A percentile compares a stretch with the other conserved stretches of the same genome.
These are phyloP conservation scores for Murina feae DNA, from an alignment of 2,113 vertebrate genomes.

Conservation along the genomic window DNA sequence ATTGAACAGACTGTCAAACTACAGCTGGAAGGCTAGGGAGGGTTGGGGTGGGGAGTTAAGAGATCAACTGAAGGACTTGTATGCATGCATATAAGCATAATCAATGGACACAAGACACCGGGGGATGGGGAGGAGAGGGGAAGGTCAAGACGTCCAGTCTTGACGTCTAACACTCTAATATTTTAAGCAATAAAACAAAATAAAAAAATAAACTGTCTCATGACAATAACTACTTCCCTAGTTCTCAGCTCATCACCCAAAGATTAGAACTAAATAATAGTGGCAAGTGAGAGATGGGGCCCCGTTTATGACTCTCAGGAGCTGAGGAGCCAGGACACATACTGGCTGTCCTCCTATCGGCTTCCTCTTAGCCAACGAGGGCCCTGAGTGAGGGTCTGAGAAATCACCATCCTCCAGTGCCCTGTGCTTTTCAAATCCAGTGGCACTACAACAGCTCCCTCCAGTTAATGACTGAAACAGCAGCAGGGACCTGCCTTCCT, in stretches of 20 bases:
- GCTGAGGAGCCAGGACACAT: neutral
- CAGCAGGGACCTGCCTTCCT: neutral
- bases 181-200: too few species aligned
- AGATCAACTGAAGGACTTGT: too few species aligned
- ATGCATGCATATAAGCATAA: too few species aligned
- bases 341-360: rapidly evolving
- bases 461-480: neutral
- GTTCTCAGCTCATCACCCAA: neutral
- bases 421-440: neutral
- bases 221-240: neutral
- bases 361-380: neutral
- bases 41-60: too few species aligned
- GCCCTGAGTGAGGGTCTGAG: neutral
- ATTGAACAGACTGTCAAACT: too few species aligned
- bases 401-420: rapidly evolving
- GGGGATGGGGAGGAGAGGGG: too few species aligned
- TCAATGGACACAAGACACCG: too few species aligned
- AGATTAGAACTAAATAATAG: neutral
- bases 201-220: neutral
- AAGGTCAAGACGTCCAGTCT: too few species aligned
- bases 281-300: neutral
- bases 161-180: too few species aligned
- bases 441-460: neutral
- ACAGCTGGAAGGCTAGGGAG: too few species aligned
- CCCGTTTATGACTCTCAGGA: neutral